A percentile compares a stretch with the other conserved stretches of the same genome.
These are phyloP conservation scores for Cerastis rubricosa DNA, from an alignment of 2,888 invertebrate species.

Conservation along the genomic window DNA sequence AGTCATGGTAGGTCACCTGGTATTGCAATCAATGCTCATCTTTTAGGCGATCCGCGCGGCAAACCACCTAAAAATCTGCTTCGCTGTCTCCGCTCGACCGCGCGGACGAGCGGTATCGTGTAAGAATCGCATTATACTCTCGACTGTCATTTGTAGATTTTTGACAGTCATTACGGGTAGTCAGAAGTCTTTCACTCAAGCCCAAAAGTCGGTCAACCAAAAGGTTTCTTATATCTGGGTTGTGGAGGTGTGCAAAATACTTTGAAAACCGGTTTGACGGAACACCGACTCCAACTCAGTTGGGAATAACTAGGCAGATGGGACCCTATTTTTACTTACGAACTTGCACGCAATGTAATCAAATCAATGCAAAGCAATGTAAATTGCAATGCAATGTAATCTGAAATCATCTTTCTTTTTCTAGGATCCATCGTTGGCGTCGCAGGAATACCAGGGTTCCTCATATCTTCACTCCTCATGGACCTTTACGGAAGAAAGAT, in stretches of 20 bases:
- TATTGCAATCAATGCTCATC: neutral
- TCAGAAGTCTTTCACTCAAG: neutral
- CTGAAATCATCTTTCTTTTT: slow-evolving; percentile 21
- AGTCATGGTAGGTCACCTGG: too few species aligned
- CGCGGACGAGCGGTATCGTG: neutral
- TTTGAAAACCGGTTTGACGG: neutral
- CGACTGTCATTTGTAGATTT: neutral
- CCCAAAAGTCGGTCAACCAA: neutral
- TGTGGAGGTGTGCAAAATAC: neutral
- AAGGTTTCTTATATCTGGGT: neutral
- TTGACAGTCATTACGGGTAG: neutral
- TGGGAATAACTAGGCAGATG: neutral
- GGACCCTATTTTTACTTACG: neutral
- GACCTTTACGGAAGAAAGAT: slow-evolving; percentile 68
- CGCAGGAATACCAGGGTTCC: slow-evolving; percentile 70
- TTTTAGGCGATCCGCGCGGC: too few species aligned
- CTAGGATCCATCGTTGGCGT: slow-evolving; percentile 73
- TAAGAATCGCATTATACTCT: too few species aligned
- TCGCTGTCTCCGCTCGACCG: too few species aligned
- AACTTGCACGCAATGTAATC: too few species aligned
- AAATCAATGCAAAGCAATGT: too few species aligned
- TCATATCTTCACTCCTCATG: slow-evolving; percentile 74
- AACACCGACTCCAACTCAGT: neutral
- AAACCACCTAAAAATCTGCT: too few species aligned
- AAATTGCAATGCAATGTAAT: too few species aligned